Evolutionary conservation across 2,113 vertebrate species (phyloP).

Genomic region (Murina feae): DNA sequence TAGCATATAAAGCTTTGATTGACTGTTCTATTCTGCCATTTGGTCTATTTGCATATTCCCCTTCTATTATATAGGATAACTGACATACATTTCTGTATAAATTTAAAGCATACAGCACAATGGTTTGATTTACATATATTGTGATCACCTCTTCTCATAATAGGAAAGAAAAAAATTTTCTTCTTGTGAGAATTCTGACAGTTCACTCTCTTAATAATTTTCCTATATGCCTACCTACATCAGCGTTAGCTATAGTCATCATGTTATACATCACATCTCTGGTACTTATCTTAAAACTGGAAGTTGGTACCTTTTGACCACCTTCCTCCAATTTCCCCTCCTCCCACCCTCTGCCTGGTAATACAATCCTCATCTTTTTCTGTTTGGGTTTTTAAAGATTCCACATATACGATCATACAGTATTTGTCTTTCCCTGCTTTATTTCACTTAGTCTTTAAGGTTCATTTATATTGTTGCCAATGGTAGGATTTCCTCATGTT

Average conservation of each 20-base stretch:
- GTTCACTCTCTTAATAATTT: neutral
- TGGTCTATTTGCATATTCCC: no score
- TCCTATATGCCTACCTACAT: neutral
- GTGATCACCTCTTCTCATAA: neutral
- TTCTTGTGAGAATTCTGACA: neutral
- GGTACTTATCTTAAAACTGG: neutral
- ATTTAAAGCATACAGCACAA: neutral
- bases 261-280: neutral
- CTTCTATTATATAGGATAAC: neutral
- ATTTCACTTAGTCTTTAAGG: neutral
- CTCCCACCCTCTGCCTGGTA: neutral
- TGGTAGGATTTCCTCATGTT: neutral
- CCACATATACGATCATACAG: neutral
- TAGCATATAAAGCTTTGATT: no score
- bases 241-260: neutral
- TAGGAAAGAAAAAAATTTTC: neutral
- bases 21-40: no score
- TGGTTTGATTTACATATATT: neutral
- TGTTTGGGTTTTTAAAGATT: neutral
- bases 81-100: neutral
- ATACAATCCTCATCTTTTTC: neutral
- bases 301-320: neutral
- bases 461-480: neutral
- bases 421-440: neutral
- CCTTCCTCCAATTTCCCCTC: neutral